phyloP scores from a whole-genome alignment of 2,888 invertebrate species.

The Listrodromus nycthemerus region DNA sequence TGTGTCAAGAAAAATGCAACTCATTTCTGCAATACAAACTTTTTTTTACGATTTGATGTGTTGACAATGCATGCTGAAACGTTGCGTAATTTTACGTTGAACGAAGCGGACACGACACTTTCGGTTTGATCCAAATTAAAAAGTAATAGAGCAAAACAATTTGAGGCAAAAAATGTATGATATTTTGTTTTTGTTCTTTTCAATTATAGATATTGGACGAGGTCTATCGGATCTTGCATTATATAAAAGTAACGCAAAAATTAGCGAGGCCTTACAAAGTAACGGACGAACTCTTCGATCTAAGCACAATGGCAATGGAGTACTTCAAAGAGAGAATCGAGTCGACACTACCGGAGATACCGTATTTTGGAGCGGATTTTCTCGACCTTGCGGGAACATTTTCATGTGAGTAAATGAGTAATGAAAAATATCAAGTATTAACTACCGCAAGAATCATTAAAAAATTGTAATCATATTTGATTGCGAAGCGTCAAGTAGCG shows the following conservation, averaged over 20 bases:
- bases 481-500: slow-evolving; percentile 79
- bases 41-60: too few species aligned
- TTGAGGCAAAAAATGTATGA: background rate
- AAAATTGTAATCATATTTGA: slow-evolving; percentile 33
- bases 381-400: slow-evolving; percentile 91
- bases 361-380: slow-evolving; percentile 94
- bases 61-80: too few species aligned
- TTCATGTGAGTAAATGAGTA: slow-evolving; percentile 86
- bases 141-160: background rate
- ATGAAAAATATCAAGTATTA: background rate
- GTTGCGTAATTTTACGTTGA: too few species aligned
- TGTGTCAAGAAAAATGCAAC: too few species aligned
- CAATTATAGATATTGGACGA: slow-evolving; percentile 93
- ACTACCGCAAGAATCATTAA: background rate
- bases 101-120: background rate
- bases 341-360: slow-evolving; percentile 94
- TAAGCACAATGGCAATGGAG: slow-evolving; percentile 99
- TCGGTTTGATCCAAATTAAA: background rate
- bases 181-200: slow-evolving; percentile 27
- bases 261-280: slow-evolving; percentile 95
- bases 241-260: slow-evolving; percentile 93
- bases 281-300: slow-evolving; percentile 96
- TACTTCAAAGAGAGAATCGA: slow-evolving; percentile 98
- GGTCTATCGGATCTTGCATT: slow-evolving; percentile 93
- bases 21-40: too few species aligned